Conservation (phyloP, 2,888 invertebrate species). For the Chloroclysta siterata region DNA sequence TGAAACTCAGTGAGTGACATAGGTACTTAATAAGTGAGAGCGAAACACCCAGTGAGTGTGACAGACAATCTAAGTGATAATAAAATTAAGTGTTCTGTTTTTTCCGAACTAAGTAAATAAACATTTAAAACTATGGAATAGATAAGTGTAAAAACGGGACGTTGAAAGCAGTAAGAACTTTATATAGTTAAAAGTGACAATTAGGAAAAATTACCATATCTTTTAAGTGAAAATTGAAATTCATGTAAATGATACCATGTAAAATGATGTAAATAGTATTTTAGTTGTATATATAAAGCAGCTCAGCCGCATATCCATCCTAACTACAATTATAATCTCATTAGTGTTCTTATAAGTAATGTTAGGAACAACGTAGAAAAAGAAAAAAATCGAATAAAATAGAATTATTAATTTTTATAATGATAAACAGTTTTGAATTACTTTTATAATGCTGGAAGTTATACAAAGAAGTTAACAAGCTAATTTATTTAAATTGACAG, state of each 20-base stretch:
- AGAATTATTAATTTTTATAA: slow-evolving; percentile 18
- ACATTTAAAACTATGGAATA: slow-evolving; percentile 2
- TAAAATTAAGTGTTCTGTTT: slow-evolving; percentile 2
- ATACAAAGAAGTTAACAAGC: neutral
- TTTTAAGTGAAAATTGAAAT: slow-evolving; percentile 44
- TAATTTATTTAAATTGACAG: neutral
- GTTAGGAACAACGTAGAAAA: slow-evolving; percentile 37
- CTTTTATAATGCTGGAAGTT: slow-evolving; percentile 5
- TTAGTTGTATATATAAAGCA: slow-evolving; percentile 61
- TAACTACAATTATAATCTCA: slow-evolving; percentile 63
- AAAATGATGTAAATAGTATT: slow-evolving; percentile 68
- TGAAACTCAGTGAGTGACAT: slow-evolving; percentile 13
- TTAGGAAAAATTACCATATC: slow-evolving; percentile 50
- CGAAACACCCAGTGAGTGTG: slow-evolving; percentile 2
- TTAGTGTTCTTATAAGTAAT: slow-evolving; percentile 52
- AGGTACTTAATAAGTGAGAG: neutral
- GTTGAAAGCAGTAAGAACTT: slow-evolving; percentile 9
- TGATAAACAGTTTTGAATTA: slow-evolving; percentile 3
- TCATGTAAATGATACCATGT: slow-evolving; percentile 52
- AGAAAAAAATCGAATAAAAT: slow-evolving; percentile 33
- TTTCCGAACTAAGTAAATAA: slow-evolving; percentile 3
- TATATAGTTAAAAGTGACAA: slow-evolving; percentile 23
- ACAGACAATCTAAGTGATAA: slow-evolving; percentile 8
- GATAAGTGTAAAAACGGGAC: slow-evolving; percentile 4
- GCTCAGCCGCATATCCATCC: slow-evolving; percentile 81